Evolutionary conservation across 2,113 vertebrate species (phyloP), one percentile per base, ranked within the genome.

Genomic region (Neoarius graeffei): DNA sequence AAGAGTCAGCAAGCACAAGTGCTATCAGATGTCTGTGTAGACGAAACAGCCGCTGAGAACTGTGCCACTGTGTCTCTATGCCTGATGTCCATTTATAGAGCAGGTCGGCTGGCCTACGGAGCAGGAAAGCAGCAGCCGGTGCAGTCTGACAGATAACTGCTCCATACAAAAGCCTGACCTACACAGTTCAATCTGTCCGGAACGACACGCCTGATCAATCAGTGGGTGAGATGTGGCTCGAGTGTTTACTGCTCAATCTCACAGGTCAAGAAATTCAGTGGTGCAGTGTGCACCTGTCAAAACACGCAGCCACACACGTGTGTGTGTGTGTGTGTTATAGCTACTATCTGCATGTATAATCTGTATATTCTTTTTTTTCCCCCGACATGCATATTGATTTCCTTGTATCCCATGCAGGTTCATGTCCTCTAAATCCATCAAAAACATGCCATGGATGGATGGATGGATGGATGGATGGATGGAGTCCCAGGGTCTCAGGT

Each of bases 11-110:
- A 15, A 48, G 50, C 71, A 67, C 57, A n/a, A 76, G 71, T 25
- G 81, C 73, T 56, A 88, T 84, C 87, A 67, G 82, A 84, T 79
- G 87, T 67, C 71, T n/a, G 27, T 52, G 23, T 76, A 88, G 87
- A 88, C 71, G 66, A 60, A 88, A 88, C 86, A 84, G n/a, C n/a
- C 20, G 17, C 7, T 50, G 62, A 62, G 1, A 62, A 83, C 30
- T 80, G 67, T 87, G 80, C 80, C 66, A 54, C 80, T 50, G 80
- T 50, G 66, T 87, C 86, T 82, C 80, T 67, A 83, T 25, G 64
- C 35, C 35, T 60, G 42, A 20, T n/a, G 54, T 52, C 48, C 25
- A 10, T 88, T 88, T 67, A 67, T 79, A 74, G 81, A 87, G 57
- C 56, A 15, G 56, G 7, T 48, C 30, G 4, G 30, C 81, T 77